A percentile compares a stretch with the other conserved stretches of the same genome.
These are phyloP conservation scores for Thomomys bottae DNA, from an alignment of 2,113 vertebrate species.

Conservation along the genomic window DNA sequence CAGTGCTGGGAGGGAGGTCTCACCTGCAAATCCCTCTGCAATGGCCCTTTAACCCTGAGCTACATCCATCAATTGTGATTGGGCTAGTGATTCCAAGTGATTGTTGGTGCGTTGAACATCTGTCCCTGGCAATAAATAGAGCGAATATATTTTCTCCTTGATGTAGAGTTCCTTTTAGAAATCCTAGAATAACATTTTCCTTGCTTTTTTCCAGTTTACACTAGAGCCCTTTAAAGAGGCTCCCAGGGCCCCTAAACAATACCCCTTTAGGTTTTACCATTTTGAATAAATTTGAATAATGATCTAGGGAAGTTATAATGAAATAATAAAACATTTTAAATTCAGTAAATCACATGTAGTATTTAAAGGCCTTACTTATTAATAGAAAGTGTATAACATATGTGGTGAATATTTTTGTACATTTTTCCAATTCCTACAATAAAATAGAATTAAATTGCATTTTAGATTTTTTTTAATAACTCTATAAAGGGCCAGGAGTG, in stretches of 20 bases:
- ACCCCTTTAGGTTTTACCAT: not conserved
- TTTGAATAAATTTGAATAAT: not conserved
- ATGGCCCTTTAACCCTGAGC: conserved; percentile 89
- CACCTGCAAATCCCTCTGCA: conserved; percentile 86
- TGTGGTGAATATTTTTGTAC: conserved; percentile 27
- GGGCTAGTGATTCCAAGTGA: conserved; percentile 86
- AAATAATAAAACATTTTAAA: not conserved
- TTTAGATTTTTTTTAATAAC: not conserved
- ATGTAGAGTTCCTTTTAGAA: conserved; percentile 53
- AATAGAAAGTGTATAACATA: conserved; percentile 25
- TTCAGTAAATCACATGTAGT: not conserved
- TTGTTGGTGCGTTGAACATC: conserved; percentile 82
- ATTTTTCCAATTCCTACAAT: not conserved
- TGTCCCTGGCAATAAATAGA: conserved; percentile 74
- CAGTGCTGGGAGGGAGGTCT: conserved; percentile 76
- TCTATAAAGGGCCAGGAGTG: too few relatives aligned
- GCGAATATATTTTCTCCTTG: conserved; percentile 40
- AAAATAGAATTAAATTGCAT: conserved; percentile 22
- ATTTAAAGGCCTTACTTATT: conserved; percentile 49
- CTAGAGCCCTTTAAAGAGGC: not conserved
- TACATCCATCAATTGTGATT: conserved; percentile 88
- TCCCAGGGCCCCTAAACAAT: conserved; percentile 30
- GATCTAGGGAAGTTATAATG: not conserved
- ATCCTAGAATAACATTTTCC: conserved; percentile 39
- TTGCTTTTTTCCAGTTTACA: conserved; percentile 38